Base-by-base conservation (phyloP, 1,140 invertebrate species). In the Philotrypesis tridentata region DNA sequence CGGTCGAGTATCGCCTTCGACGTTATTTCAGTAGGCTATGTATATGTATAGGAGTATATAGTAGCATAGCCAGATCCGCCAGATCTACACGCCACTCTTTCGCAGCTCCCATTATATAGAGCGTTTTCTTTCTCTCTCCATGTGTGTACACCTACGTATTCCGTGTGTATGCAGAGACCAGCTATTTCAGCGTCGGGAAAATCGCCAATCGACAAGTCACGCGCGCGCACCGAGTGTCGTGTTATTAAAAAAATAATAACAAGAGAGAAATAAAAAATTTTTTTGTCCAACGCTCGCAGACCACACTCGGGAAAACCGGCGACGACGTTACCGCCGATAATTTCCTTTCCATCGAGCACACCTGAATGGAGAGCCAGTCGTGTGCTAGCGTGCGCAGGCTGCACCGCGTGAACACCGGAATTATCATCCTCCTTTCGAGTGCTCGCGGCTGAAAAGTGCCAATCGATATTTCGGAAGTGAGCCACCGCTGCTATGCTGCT, bases 1-100 rank as follows among this genome's bases (percentile, higher is more conserved):
- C 40, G 63, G 25, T 2, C 29, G 55, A 75, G 29, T 75, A 75
- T 75, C 73, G 74, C 43, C 48, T 55, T 75, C 48, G 55, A 63
- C 48, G 37, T 77, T 77, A 77, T 43, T 77, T 77, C 74, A 21
- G 2, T 61, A 17, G 2, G 0, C 14, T 55, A n/a, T 55, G 6
- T 7, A 5, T 55, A 55, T 7, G n/a, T 17, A 7, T 3, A 17
- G 6, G 17, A 5, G 48, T 37, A 37, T 37, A 37, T 37, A 37
- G 48, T 55, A 37, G 48, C 48, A n/a, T n/a, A n/a, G n/a, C n/a
- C n/a, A 21, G 48, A 55, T 55, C 48, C 21, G 48, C 21, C 17
- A 55, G 48, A 55, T 55, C 48, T 55, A 55, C 48, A 55, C 48
- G 48, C 48, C 17, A 55, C 48, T 55, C 17, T n/a, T 55, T 55